Evolutionary conservation across 2,797 vertebrate genomes (phyloP).

Genomic region (Chelonia mydas): DNA sequence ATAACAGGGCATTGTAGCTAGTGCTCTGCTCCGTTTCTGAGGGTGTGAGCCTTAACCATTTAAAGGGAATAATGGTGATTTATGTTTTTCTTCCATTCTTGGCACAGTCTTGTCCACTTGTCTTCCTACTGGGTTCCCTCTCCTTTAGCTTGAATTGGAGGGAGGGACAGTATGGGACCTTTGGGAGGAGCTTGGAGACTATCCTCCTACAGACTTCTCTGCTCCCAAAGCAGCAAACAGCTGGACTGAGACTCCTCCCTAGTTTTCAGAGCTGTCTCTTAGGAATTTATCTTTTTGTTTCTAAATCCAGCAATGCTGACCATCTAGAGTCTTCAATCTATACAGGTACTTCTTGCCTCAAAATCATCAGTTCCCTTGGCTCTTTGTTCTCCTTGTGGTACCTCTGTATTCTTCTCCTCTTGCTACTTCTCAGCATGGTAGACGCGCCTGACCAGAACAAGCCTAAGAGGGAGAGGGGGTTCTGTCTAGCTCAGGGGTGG

Average conservation of each 20-base stretch:
- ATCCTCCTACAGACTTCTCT: not conserved
- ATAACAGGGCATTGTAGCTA: not conserved
- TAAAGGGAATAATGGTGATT: not conserved
- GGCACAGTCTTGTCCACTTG: not conserved
- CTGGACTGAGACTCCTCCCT: not conserved
- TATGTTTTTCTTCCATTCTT: not conserved
- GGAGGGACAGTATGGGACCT: not conserved
- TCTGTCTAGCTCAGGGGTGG: not conserved
- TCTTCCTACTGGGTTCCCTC: not conserved
- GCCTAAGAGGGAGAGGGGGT: not conserved
- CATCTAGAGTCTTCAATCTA: not conserved
- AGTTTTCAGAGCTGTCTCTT: not conserved
- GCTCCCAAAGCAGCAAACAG: not conserved
- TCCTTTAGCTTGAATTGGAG: not conserved
- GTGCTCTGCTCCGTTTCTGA: not conserved
- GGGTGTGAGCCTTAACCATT: not conserved
- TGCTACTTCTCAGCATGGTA: not conserved
- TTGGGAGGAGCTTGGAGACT: not conserved
- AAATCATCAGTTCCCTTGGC: rapidly evolving
- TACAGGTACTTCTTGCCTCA: not conserved
- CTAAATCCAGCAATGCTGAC: not conserved
- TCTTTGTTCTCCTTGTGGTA: not conserved
- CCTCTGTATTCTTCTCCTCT: not conserved
- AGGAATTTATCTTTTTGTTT: not conserved
- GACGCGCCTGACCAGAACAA: not conserved